Evolutionary conservation across 2,113 vertebrate species (phyloP), one percentile per base, ranked within the genome.

Genomic region (Myotis brandtii): DNA sequence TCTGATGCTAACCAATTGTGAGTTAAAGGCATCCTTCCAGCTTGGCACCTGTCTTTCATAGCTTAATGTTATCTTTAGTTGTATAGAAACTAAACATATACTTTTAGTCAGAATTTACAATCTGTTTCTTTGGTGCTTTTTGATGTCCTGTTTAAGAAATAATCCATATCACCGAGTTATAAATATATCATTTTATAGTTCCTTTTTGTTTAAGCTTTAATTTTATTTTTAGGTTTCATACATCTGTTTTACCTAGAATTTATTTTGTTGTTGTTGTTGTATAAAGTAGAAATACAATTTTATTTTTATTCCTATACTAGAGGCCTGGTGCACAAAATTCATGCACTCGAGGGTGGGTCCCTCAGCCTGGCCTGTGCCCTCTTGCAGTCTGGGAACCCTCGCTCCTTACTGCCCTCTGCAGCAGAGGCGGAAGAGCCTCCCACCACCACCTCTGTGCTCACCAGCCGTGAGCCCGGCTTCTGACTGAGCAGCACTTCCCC

Each of bases 141-240:
- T 14, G 34, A 59, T 52, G 9, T 67, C 27, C 67, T 50, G 59
- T 70, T 48, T 70, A 67, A 97, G 48, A 94, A 86, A 86, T 82
- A 69, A 91, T 86, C 11, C 1, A 0, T 62, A 88, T 75, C 54
- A 84, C n/a, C 37, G 10, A 69, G 32, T 59, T 67, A 30, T n/a
- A 77, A 70, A 32, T 67, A 69, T 62, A 48, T 62, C 62, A 11
- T 32, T 72, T 56, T 48, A n/a, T 40, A 66, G 43, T 93, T 95
- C 9, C 16, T 92, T 72, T 40, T 82, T 72, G 13, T 86, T 91
- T 46, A 87, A 87, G 16, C 52, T 84, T 96, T 64, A 32, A 46
- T 69, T 76, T 89, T 18, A 14, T 83, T 80, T 95, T 80, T 59
- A 75, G 23, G 9, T 83, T 91, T 87, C 67, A 72, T 67, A 25